Evolutionary conservation across 2,888 invertebrate species (phyloP).

Genomic region (Lymantria dispar): DNA sequence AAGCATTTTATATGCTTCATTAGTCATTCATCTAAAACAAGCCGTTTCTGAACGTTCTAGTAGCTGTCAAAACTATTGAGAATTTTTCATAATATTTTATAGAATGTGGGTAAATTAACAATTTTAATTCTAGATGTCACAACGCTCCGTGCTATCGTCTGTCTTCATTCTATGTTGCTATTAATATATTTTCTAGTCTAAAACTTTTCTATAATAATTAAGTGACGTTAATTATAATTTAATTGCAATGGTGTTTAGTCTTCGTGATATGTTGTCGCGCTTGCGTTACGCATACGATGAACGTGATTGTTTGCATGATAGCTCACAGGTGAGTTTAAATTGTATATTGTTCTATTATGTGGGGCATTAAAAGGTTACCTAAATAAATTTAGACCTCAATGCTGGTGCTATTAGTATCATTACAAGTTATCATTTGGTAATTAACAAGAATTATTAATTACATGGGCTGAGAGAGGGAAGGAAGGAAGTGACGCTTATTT

Average conservation of each 20-base stretch:
- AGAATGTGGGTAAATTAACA: slow-evolving; percentile 21
- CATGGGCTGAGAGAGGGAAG: too few species aligned
- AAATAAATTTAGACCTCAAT: not conserved
- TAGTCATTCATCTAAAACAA: not conserved
- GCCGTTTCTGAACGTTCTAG: slow-evolving; percentile 6
- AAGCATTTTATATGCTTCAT: too few species aligned
- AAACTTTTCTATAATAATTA: slow-evolving; percentile 27
- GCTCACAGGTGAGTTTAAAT: slow-evolving; percentile 44
- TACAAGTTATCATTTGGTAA: too few species aligned
- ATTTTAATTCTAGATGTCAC: not conserved
- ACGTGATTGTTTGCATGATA: slow-evolving; percentile 46
- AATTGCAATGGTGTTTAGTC: slow-evolving; percentile 65
- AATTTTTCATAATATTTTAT: not conserved
- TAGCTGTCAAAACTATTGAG: slow-evolving; percentile 13
- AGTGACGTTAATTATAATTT: slow-evolving; percentile 25
- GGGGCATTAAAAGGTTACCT: not conserved
- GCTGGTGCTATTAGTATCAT: too few species aligned
- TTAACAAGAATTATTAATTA: too few species aligned
- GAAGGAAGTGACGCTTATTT: too few species aligned
- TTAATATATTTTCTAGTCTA: slow-evolving; percentile 21
- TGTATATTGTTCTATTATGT: not conserved
- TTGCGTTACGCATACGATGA: slow-evolving; percentile 67
- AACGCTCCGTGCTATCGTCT: slow-evolving; percentile 13
- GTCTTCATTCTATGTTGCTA: slow-evolving; percentile 23
- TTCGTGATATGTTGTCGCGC: slow-evolving; percentile 65